phyloP scores from a whole-genome alignment of 2,113 vertebrate genomes.

The Leiothrix lutea region DNA sequence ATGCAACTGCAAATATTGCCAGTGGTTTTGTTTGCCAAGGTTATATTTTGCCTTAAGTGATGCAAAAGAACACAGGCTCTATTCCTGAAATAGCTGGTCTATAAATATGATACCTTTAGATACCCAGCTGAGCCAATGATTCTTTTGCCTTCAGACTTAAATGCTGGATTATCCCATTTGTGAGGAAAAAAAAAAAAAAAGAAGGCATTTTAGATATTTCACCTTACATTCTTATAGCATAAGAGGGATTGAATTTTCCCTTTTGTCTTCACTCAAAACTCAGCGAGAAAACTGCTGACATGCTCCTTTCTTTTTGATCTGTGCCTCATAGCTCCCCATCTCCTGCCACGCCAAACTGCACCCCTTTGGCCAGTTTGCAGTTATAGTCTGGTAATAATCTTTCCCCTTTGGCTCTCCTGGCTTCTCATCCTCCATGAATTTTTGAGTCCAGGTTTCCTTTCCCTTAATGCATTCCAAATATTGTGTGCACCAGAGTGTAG shows the following conservation, averaged over 20 bases:
- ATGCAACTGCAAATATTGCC: constrained; percentile 65
- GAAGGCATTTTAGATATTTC: not conserved
- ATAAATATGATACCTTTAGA: constrained; percentile 62
- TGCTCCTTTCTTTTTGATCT: not conserved
- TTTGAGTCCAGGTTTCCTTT: not conserved
- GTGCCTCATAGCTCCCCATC: not conserved
- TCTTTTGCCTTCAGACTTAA: constrained; percentile 27
- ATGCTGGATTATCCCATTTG: constrained; percentile 14
- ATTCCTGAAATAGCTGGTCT: constrained; percentile 63
- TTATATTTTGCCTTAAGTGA: constrained; percentile 71
- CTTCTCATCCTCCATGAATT: not conserved
- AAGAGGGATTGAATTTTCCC: not conserved
- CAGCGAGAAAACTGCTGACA: not conserved
- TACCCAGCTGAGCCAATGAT: constrained; percentile 36
- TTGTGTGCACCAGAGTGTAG: not conserved
- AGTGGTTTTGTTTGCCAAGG: constrained; percentile 72
- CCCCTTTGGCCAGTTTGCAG: not conserved
- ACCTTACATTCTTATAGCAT: not conserved
- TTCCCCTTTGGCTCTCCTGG: not conserved
- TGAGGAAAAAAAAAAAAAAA: not conserved
- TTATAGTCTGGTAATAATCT: not conserved
- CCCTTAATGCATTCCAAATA: not conserved
- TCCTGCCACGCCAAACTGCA: not conserved
- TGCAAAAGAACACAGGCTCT: constrained; percentile 60
- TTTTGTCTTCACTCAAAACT: not conserved